Evolutionary conservation across 2,797 vertebrate species (phyloP).

Genomic region (Sebastes trivittatus): DNA sequence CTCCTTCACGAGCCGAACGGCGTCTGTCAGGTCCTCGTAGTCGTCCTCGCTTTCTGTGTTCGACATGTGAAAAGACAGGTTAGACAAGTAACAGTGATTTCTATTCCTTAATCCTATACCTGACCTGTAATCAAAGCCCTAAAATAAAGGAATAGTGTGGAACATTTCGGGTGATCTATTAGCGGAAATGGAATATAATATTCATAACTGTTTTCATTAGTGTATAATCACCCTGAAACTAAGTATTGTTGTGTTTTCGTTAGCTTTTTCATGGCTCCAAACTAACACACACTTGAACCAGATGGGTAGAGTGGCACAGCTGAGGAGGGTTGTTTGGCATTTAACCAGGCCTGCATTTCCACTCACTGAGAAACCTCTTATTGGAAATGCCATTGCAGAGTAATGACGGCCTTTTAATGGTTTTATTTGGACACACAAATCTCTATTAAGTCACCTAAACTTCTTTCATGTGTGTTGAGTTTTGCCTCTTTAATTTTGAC

Average conservation of each 20-base stretch:
- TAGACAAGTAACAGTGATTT: not conserved
- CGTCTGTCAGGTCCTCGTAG: conserved; percentile 85
- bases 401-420: conserved; percentile 16
- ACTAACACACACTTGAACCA: conserved; percentile 10
- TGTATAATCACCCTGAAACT: no score
- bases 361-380: not conserved
- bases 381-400: not conserved
- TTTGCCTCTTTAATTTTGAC: not conserved
- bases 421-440: not conserved
- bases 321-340: conserved; percentile 27
- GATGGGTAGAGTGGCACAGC: not conserved
- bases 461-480: not conserved
- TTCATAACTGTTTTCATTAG: no score
- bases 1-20: conserved; percentile 89
- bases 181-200: no score
- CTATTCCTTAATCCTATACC: not conserved
- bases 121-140: not conserved
- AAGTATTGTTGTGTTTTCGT: no score
- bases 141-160: no score
- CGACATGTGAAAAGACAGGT: not conserved
- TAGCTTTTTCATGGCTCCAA: conserved; percentile 1
- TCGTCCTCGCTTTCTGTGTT: conserved; percentile 89
- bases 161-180: no score
- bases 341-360: conserved; percentile 2
- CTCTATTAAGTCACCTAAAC: not conserved